Conservation (phyloP, 2,797 vertebrate genomes). For the Rhinoraja longicauda region DNA sequence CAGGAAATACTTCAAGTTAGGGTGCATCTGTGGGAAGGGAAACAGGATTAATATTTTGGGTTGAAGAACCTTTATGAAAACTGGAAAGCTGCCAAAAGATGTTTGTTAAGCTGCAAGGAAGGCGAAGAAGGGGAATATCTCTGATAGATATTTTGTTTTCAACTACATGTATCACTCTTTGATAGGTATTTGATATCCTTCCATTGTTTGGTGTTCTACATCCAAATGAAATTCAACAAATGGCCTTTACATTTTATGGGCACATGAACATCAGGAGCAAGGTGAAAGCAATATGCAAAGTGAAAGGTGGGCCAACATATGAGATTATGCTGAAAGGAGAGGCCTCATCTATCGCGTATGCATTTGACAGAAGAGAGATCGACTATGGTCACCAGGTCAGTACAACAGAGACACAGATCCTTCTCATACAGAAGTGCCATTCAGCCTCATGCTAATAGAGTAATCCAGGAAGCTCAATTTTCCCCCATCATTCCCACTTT, state of each 20-base stretch:
- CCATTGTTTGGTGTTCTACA: slow-evolving; percentile 63
- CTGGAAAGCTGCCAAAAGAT: too few relatives aligned
- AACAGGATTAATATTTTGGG: too few relatives aligned
- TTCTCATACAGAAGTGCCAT: too few relatives aligned
- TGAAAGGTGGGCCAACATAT: slow-evolving; percentile 76
- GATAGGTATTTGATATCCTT: slow-evolving; percentile 76
- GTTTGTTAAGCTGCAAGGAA: too few relatives aligned
- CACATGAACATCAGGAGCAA: slow-evolving; percentile 57
- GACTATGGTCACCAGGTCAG: slow-evolving; percentile 74
- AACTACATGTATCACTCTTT: slow-evolving; percentile 30
- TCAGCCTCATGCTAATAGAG: too few relatives aligned
- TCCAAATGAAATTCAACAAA: slow-evolving; percentile 61
- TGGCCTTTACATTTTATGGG: slow-evolving; percentile 73
- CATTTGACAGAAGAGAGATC: slow-evolving; percentile 58
- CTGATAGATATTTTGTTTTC: background rate
- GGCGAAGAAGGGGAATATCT: too few relatives aligned
- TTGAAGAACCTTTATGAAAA: too few relatives aligned
- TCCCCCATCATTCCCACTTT: too few relatives aligned
- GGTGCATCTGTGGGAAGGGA: too few relatives aligned
- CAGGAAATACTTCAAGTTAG: too few relatives aligned
- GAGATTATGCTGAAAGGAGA: slow-evolving; percentile 65
- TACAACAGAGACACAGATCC: background rate
- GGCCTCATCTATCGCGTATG: slow-evolving; percentile 68
- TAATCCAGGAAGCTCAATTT: too few relatives aligned
- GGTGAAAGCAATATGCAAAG: slow-evolving; percentile 63